Conservation (phyloP, 2,113 vertebrate species). For the Oceanites oceanicus region DNA sequence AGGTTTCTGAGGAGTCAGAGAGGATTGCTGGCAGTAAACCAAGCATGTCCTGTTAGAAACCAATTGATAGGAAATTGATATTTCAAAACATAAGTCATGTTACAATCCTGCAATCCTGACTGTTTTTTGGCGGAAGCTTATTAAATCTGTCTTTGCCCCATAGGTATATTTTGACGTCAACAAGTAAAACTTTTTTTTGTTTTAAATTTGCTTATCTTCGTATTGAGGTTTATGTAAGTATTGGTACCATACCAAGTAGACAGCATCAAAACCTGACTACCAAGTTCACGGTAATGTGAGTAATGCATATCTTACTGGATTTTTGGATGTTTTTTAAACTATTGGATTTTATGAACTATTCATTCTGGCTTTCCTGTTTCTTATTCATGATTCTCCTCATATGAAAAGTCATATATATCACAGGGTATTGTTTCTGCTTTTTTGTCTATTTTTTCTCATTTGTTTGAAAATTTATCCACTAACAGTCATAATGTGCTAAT, state of each 20-base stretch:
- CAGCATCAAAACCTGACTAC: background rate
- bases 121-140: background rate
- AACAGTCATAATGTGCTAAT: background rate
- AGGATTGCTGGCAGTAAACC: background rate
- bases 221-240: background rate
- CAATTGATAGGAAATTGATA: background rate
- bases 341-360: background rate
- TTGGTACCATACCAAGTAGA: background rate
- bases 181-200: background rate
- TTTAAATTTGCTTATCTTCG: fast-evolving
- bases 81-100: background rate
- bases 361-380: background rate
- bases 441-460: background rate
- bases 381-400: background rate
- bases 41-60: background rate
- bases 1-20: background rate
- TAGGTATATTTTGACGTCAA: background rate
- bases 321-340: background rate
- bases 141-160: background rate
- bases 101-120: background rate
- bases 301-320: background rate
- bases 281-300: background rate
- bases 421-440: background rate
- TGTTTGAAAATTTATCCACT: background rate
- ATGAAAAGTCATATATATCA: background rate